phyloP scores from a whole-genome alignment of 2,113 vertebrate species.

The Silurus glanis region DNA sequence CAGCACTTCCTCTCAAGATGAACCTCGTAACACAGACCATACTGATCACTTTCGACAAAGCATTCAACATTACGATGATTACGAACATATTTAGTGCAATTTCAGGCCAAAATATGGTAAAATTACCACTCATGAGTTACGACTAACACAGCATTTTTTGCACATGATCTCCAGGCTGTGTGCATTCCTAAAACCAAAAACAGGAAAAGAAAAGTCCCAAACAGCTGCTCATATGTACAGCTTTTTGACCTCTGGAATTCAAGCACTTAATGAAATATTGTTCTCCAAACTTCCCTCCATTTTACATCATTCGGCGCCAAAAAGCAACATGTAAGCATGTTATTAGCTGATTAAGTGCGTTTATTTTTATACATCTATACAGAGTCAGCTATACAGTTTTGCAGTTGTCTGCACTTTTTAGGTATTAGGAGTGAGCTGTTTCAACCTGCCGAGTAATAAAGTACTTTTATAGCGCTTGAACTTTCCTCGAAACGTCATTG shows the following conservation, averaged over 20 bases:
- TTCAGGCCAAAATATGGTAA: no score
- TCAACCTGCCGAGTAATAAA: not conserved
- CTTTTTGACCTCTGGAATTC: not conserved
- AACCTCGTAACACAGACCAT: no score
- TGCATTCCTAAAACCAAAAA: not conserved
- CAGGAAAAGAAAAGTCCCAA: not conserved
- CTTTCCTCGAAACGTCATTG: no score
- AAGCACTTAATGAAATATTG: not conserved
- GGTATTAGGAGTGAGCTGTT: not conserved
- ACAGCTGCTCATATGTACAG: not conserved
- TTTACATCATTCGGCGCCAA: not conserved
- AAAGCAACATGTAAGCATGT: not conserved
- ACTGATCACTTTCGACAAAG: no score
- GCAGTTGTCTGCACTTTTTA: not conserved
- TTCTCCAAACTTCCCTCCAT: not conserved
- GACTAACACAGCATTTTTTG: not conserved
- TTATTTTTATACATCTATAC: no score
- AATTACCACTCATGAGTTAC: no score
- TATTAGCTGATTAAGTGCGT: not conserved
- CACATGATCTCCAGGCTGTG: not conserved
- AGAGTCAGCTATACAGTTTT: not conserved
- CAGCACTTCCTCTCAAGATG: no score
- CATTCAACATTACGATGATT: no score
- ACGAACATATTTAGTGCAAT: no score
- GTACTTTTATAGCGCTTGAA: no score